Evolutionary conservation across 2,888 invertebrate genomes (phyloP).

Genomic region (Ornithoptera alexandrae): DNA sequence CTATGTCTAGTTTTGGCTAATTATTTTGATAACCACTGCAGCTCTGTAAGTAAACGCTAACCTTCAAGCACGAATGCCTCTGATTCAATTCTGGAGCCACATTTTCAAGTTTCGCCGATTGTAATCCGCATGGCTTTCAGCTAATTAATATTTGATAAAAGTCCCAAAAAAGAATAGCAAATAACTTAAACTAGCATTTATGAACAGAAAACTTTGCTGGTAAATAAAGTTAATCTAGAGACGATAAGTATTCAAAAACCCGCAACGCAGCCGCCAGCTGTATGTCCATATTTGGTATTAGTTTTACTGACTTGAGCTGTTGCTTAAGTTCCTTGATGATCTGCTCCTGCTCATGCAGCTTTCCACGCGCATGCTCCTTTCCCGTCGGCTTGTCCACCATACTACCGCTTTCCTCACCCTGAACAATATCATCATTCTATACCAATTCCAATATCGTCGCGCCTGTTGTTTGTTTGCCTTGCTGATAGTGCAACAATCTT

Average conservation of each 20-base stretch:
- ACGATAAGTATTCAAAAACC: neutral
- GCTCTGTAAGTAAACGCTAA: no score
- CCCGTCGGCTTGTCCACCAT: conserved; percentile 42
- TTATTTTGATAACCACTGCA: no score
- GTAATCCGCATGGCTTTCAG: no score
- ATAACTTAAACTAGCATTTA: neutral
- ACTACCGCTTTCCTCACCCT: conserved; percentile 79
- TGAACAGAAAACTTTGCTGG: neutral
- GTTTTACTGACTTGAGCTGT: conserved; percentile 89
- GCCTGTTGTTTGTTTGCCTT: neutral
- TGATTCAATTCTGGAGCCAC: no score
- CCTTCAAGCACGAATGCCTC: no score
- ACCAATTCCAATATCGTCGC: neutral
- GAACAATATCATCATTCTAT: conserved; percentile 75
- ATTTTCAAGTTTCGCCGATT: no score
- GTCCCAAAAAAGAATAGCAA: no score
- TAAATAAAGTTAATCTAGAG: neutral
- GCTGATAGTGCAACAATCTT: conserved; percentile 1
- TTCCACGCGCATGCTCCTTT: conserved; percentile 66
- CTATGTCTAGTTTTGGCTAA: no score
- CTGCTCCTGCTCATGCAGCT: conserved; percentile 82
- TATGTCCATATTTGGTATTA: conserved; percentile 16
- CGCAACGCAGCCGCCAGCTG: neutral
- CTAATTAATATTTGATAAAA: no score
- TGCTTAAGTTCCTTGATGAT: conserved; percentile 92